Conservation (phyloP, 2,888 invertebrate genomes). For the Tipula vernalis region DNA sequence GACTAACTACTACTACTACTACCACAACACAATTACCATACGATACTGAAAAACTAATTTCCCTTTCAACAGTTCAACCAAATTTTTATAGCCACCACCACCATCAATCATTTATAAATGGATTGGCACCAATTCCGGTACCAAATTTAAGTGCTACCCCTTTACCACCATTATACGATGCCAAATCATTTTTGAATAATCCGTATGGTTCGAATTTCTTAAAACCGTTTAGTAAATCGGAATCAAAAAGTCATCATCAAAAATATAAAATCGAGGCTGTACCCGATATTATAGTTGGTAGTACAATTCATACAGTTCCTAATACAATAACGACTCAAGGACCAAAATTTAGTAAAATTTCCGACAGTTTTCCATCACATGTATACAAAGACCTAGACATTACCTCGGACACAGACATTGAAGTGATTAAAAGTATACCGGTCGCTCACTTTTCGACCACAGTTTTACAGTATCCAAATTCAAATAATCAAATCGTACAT, state of each 20-base stretch:
- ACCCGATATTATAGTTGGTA: background rate
- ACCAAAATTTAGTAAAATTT: conserved; percentile 11
- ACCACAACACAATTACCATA: background rate
- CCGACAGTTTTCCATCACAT: background rate
- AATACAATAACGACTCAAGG: background rate
- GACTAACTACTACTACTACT: background rate
- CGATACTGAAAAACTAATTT: conserved; percentile 7
- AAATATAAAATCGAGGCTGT: background rate
- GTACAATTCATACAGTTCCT: background rate
- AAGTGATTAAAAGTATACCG: conserved; percentile 51
- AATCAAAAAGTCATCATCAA: conserved; percentile 10
- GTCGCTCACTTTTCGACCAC: conserved; percentile 46
- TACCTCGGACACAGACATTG: conserved; percentile 31
- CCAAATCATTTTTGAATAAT: conserved; percentile 36
- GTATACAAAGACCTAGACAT: conserved; percentile 11
- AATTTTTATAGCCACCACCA: background rate
- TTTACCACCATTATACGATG: conserved; percentile 48
- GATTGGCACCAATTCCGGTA: conserved; percentile 42
- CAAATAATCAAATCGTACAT: background rate
- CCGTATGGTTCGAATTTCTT: background rate
- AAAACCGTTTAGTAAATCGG: background rate
- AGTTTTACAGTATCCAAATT: background rate
- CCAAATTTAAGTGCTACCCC: conserved; percentile 51
- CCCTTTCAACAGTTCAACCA: background rate
- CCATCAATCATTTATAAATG: conserved; percentile 15